Conservation (phyloP, 2,797 vertebrate genomes). For the Eidolon dupreanum region DNA sequence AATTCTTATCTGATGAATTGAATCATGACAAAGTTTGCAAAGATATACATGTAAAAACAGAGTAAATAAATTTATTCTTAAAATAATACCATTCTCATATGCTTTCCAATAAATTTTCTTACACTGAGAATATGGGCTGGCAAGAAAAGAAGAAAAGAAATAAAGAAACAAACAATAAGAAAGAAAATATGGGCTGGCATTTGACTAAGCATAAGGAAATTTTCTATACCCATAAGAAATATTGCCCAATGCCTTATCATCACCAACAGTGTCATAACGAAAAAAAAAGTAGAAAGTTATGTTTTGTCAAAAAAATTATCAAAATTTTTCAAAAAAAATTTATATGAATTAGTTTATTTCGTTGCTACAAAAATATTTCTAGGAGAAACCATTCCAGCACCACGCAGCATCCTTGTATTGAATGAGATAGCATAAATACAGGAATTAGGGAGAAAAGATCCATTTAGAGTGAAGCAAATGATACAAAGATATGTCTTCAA, state of each 20-base stretch:
- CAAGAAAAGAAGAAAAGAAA: background rate
- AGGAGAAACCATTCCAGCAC: background rate
- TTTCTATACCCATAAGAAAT: background rate
- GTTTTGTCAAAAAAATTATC: background rate
- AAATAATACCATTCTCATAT: background rate
- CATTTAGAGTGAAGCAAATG: background rate
- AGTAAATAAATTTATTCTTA: background rate
- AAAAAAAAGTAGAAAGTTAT: background rate
- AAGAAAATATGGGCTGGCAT: background rate
- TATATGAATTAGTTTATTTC: background rate
- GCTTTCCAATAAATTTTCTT: background rate
- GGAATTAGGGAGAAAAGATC: background rate
- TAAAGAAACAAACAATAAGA: too few relatives aligned
- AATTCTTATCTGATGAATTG: background rate
- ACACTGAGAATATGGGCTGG: background rate
- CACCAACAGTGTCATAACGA: background rate
- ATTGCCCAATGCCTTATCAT: background rate
- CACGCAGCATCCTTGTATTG: background rate
- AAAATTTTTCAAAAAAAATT: background rate
- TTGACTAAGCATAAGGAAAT: background rate
- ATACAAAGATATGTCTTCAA: background rate
- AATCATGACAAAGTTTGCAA: background rate
- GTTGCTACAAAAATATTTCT: background rate
- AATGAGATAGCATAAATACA: background rate
- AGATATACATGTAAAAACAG: background rate